These are phyloP conservation scores for Gisinianus flammeolus DNA, from an alignment of 2,888 invertebrate genomes.

Conservation along the genomic window DNA sequence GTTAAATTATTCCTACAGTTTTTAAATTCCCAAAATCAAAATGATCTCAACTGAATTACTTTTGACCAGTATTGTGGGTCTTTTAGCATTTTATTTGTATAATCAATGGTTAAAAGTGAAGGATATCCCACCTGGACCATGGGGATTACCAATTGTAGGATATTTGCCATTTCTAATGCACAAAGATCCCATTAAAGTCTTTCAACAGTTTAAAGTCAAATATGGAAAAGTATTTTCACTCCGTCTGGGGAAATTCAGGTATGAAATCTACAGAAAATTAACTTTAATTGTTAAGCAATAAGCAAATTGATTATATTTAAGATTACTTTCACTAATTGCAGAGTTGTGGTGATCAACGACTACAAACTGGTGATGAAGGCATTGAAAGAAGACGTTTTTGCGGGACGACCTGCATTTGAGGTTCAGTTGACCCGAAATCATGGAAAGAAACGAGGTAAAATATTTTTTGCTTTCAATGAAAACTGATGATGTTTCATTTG, in stretches of 20 bases:
- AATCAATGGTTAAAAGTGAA: constrained; percentile 29
- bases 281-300: too few species aligned
- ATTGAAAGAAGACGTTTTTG: constrained; percentile 50
- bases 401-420: constrained; percentile 55
- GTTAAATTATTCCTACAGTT: too few species aligned
- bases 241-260: constrained; percentile 52
- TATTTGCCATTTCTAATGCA: constrained; percentile 54
- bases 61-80: constrained; percentile 28
- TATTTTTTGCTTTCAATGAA: background rate
- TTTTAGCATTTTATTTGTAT: constrained; percentile 26
- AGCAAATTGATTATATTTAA: background rate
- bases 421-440: constrained; percentile 55
- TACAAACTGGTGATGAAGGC: constrained; percentile 56
- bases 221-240: constrained; percentile 57
- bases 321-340: background rate
- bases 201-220: constrained; percentile 51
- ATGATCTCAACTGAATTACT: constrained; percentile 27
- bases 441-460: constrained; percentile 54
- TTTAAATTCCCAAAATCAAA: background rate
- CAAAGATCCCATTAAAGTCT: constrained; percentile 52
- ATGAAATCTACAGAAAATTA: background rate
- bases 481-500: too few species aligned
- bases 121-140: constrained; percentile 44
- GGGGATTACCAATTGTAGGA: constrained; percentile 52
- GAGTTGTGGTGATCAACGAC: constrained; percentile 55